These are phyloP conservation scores for Barnardius zonarius DNA, from an alignment of 2,113 vertebrate species.

Conservation along the genomic window DNA sequence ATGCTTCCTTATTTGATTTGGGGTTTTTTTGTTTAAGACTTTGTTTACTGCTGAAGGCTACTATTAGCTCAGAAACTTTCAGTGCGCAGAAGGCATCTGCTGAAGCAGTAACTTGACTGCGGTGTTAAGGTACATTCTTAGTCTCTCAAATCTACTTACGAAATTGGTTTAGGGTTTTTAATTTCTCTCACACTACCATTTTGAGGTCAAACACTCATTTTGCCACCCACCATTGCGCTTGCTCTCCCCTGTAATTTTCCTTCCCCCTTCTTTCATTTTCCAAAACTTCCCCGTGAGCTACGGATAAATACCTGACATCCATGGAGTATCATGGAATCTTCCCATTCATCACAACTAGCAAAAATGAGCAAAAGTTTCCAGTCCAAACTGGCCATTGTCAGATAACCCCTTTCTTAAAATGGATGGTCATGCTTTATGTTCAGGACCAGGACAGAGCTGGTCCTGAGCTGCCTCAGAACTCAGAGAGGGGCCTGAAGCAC, in stretches of 20 bases:
- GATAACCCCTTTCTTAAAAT: not conserved
- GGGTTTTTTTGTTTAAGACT: not conserved
- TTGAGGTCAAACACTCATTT: not conserved
- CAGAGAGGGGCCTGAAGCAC: not conserved
- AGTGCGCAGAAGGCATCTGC: not conserved
- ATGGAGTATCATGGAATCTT: not conserved
- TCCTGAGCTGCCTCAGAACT: not conserved
- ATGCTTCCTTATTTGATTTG: too few species aligned
- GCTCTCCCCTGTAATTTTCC: not conserved
- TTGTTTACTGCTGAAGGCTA: not conserved
- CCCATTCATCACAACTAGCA: not conserved
- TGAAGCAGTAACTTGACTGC: not conserved
- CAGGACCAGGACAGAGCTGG: not conserved
- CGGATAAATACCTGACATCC: not conserved
- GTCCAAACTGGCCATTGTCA: not conserved
- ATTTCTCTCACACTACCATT: not conserved
- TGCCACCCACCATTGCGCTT: not conserved
- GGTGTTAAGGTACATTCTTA: not conserved
- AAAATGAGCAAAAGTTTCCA: not conserved
- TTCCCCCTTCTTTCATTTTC: not conserved
- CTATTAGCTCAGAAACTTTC: not conserved
- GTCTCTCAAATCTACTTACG: not conserved
- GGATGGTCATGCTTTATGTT: rapidly evolving
- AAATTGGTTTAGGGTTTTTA: not conserved
- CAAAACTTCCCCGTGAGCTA: not conserved